Evolutionary conservation across 2,113 vertebrate genomes (phyloP).

Genomic region (Phylloscopus trochilus): DNA sequence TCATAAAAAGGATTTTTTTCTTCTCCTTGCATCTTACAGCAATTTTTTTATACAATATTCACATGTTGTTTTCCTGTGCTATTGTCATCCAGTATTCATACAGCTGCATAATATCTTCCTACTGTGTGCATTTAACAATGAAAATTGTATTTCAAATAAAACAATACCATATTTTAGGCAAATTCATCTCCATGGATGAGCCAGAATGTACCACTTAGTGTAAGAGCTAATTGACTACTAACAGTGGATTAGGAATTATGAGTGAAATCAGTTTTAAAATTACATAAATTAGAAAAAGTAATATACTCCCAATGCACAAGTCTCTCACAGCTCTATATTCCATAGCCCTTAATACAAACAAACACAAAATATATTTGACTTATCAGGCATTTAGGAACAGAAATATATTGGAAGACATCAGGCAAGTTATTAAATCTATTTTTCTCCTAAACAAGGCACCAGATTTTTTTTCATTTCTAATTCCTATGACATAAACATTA

Average conservation of each 20-base stretch:
- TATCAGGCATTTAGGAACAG: not conserved
- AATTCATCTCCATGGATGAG: not conserved
- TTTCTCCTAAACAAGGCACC: not conserved
- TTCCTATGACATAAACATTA: not conserved
- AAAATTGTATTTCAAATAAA: conserved; percentile 32
- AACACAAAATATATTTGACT: not conserved
- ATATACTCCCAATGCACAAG: not conserved
- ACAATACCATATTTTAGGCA: not conserved
- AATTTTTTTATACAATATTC: not conserved
- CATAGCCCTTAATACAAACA: not conserved
- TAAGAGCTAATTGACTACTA: not conserved
- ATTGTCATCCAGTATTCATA: not conserved
- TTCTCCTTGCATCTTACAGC: not conserved
- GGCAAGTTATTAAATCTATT: not conserved
- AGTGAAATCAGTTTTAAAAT: conserved; percentile 15
- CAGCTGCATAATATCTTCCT: not conserved
- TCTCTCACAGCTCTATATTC: not conserved
- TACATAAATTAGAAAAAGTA: not conserved
- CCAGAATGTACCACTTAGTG: not conserved
- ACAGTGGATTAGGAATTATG: not conserved
- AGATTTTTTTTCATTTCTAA: not conserved
- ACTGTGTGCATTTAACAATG: not conserved
- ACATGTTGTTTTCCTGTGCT: not conserved
- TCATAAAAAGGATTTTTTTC: not conserved
- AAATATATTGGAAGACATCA: not conserved